phyloP scores from a whole-genome alignment of 2,888 invertebrate species.

The Acanthosepion pharaonis region DNA sequence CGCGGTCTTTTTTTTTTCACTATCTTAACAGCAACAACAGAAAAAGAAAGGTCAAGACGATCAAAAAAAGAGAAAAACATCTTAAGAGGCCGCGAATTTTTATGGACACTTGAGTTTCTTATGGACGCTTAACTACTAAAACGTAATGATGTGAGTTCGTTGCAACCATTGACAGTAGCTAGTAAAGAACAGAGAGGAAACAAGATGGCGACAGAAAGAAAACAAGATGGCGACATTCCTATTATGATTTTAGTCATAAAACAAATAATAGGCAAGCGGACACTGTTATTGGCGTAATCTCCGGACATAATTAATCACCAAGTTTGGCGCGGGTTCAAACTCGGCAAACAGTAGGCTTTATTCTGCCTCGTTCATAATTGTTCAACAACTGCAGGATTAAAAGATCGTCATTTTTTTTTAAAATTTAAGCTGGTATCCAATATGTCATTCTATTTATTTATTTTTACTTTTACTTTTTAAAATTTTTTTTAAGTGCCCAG shows the following conservation, averaged over 20 bases:
- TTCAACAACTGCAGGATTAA: no score
- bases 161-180: not conserved
- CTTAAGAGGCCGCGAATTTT: not conserved
- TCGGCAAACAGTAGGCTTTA: not conserved
- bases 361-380: no score
- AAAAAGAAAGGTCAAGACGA: not conserved
- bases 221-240: not conserved
- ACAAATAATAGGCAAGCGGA: not conserved
- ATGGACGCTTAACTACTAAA: not conserved
- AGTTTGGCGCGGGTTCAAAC: not conserved
- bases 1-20: not conserved
- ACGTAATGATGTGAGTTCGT: not conserved
- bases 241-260: not conserved
- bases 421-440: no score
- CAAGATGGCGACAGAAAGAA: not conserved
- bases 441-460: no score
- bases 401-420: no score
- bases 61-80: not conserved
- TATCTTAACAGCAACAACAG: not conserved
- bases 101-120: slow-evolving; percentile 4
- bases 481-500: no score
- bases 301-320: not conserved
- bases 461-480: no score
- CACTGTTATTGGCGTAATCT: not conserved
- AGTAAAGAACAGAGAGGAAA: not conserved